Evolutionary conservation across 1,140 invertebrate genomes (phyloP).

Genomic region (Pogonognathellus flavescens): DNA sequence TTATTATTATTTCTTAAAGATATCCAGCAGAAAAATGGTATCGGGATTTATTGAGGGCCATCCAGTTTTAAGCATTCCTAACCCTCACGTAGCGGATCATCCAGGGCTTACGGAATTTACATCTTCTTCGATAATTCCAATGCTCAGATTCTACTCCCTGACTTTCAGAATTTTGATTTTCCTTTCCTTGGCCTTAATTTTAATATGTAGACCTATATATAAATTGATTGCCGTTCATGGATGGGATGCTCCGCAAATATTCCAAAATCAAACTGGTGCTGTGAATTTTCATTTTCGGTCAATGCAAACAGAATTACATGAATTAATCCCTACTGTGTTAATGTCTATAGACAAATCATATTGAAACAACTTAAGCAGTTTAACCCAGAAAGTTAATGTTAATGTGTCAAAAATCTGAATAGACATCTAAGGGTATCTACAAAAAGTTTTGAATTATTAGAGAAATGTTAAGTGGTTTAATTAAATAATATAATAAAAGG

Average conservation of each 20-base stretch:
- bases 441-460: too few relatives aligned
- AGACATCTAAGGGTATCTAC: too few relatives aligned
- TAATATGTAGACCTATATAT: conserved; percentile 59
- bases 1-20: conserved; percentile 25
- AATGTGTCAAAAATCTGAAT: too few relatives aligned
- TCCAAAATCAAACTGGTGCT: conserved; percentile 53
- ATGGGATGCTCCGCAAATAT: conserved; percentile 51
- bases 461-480: too few relatives aligned
- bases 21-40: conserved; percentile 45
- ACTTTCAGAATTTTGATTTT: conserved; percentile 60
- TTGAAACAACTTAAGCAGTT: background rate
- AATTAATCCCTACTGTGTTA: background rate
- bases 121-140: conserved; percentile 56
- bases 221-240: conserved; percentile 56
- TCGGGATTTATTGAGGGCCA: conserved; percentile 55
- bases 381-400: too few relatives aligned
- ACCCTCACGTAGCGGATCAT: conserved; percentile 61
- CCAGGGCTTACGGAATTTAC: conserved; percentile 61
- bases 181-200: conserved; percentile 33
- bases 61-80: conserved; percentile 58
- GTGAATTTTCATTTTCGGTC: conserved; percentile 48
- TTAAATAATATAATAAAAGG: too few relatives aligned
- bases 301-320: background rate
- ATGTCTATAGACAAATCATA: conserved; percentile 4
- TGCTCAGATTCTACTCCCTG: conserved; percentile 65